Evolutionary conservation across 2,888 invertebrate genomes (phyloP).

Genomic region (Lepidochrysops patricia): DNA sequence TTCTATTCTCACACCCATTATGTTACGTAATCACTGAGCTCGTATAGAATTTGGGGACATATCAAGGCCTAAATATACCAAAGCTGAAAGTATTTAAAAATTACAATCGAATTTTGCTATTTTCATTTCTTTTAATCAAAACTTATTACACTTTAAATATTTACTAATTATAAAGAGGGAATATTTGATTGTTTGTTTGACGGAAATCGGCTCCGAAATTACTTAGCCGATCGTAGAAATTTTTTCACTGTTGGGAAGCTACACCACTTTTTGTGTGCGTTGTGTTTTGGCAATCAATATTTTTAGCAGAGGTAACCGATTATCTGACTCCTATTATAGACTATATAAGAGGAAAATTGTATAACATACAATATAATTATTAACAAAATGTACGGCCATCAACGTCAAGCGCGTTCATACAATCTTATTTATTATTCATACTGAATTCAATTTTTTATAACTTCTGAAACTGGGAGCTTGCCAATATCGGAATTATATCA

Average conservation of each 20-base stretch:
- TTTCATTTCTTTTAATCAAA: no score
- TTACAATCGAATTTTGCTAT: no score
- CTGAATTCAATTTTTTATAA: background rate
- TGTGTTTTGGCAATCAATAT: no score
- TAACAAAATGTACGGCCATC: background rate
- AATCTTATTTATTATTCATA: background rate
- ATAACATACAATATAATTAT: background rate
- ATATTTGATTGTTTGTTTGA: no score
- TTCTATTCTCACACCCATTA: background rate
- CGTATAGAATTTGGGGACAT: background rate
- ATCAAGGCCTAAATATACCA: background rate
- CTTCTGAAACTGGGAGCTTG: slow-evolving; percentile 1
- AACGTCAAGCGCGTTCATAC: background rate
- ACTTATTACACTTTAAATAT: no score
- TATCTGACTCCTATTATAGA: background rate
- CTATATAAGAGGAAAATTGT: background rate
- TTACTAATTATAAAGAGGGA: no score
- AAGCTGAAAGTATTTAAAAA: background rate
- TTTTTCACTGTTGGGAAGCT: no score
- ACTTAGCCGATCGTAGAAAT: no score
- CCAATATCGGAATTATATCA: slow-evolving; percentile 8
- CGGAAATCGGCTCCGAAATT: no score
- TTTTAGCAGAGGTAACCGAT: no score
- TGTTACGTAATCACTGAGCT: background rate
- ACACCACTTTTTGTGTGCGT: no score